Percentiles rank a stretch among this genome's conserved stretches.
Evolutionary conservation across 2,888 invertebrate species (phyloP).

Genomic region (Drosophila fulvimacula): DNA sequence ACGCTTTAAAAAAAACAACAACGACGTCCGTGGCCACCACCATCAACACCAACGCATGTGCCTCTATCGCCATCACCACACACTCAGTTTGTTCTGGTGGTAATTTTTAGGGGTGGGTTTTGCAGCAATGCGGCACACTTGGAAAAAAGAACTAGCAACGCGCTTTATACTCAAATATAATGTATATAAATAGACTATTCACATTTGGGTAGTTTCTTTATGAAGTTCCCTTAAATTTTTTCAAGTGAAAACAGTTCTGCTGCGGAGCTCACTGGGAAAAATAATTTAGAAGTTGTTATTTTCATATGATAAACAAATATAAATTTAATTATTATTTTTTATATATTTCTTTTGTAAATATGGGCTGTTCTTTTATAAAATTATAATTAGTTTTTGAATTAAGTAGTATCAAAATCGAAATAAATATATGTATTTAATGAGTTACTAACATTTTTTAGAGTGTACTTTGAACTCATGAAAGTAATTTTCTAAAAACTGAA

Average conservation of each 20-base stretch:
- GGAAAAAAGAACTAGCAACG: slow-evolving; percentile 12
- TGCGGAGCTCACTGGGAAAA: neutral
- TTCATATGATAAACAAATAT: neutral
- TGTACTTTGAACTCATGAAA: neutral
- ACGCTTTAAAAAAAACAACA: slow-evolving; percentile 26
- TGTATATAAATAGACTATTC: neutral
- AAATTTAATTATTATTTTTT: no score
- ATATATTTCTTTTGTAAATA: no score
- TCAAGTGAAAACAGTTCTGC: neutral
- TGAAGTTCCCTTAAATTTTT: no score
- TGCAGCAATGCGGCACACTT: slow-evolving; percentile 31
- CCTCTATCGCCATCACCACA: slow-evolving; percentile 53
- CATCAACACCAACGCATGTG: slow-evolving; percentile 37
- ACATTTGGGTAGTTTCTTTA: no score
- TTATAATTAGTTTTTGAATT: no score
- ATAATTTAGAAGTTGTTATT: neutral
- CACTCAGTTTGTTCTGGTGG: slow-evolving; percentile 16
- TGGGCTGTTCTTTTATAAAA: neutral
- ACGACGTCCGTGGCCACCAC: slow-evolving; percentile 11
- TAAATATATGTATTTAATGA: neutral
- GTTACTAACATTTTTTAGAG: neutral
- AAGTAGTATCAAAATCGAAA: neutral
- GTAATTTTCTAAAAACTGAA: neutral
- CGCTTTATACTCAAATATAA: neutral
- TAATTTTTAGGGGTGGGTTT: slow-evolving; percentile 61